Conservation (phyloP, 64 coral and sea anemone genomes). For the Orbicella faveolata region DNA sequence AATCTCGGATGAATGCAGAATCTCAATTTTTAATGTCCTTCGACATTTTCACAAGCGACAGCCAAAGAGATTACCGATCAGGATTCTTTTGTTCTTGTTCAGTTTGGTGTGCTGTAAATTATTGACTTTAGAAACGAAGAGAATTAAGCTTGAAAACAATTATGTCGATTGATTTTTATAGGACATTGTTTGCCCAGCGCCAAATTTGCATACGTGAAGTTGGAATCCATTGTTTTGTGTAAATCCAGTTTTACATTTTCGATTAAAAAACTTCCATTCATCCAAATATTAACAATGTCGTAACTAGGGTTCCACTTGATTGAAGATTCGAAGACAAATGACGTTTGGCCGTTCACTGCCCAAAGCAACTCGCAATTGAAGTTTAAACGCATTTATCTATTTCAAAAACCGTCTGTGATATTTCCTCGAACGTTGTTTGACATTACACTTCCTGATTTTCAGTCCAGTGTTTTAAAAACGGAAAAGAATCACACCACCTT, state of each 20-base stretch:
- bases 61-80: background rate
- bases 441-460: conserved; percentile 8
- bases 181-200: conserved; percentile 13
- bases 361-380: background rate
- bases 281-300: conserved; percentile 12
- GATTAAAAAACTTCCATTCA: conserved; percentile 35
- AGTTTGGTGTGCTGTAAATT: conserved; percentile 15
- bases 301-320: conserved; percentile 25
- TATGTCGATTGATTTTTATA: background rate
- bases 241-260: conserved; percentile 36
- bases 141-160: conserved; percentile 4
- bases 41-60: conserved; percentile 18
- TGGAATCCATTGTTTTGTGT: conserved; percentile 34
- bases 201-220: conserved; percentile 40
- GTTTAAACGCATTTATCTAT: background rate
- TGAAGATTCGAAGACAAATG: conserved; percentile 1
- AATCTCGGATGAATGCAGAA: background rate
- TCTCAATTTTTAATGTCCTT: conserved; percentile 34
- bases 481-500: conserved; percentile 44
- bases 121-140: conserved; percentile 29
- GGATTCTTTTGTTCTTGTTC: background rate
- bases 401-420: background rate
- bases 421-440: background rate
- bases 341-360: background rate
- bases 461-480: conserved; percentile 6